phyloP scores from a whole-genome alignment of 2,797 vertebrate genomes.

The Cyprinella venusta region DNA sequence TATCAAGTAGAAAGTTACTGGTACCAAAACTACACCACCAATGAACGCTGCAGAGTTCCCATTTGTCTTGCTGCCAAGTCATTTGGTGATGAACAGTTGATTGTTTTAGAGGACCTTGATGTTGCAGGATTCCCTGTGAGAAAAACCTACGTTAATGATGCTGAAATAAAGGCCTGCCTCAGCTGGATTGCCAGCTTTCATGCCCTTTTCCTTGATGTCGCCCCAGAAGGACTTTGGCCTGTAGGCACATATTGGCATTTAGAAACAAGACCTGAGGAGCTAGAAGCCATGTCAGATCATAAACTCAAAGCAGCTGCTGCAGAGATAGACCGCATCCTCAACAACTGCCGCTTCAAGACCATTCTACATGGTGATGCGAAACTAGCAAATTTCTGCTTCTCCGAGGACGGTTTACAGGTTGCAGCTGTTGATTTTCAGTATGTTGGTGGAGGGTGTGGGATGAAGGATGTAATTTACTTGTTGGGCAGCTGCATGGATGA shows the following conservation, averaged over 20 bases:
- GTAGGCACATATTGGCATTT: slow-evolving; percentile 83
- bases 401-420: slow-evolving; percentile 66
- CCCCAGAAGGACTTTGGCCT: slow-evolving; percentile 76
- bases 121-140: slow-evolving; percentile 73
- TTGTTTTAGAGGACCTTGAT: slow-evolving; percentile 80
- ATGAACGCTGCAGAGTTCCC: slow-evolving; percentile 69
- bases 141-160: slow-evolving; percentile 72
- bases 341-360: slow-evolving; percentile 74
- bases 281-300: slow-evolving; percentile 73
- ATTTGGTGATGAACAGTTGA: slow-evolving; percentile 78
- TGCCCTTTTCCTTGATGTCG: slow-evolving; percentile 72
- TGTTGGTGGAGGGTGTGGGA: slow-evolving; percentile 79
- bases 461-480: slow-evolving; percentile 81
- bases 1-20: slow-evolving; percentile 81
- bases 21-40: slow-evolving; percentile 79
- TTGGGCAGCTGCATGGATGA: slow-evolving; percentile 79
- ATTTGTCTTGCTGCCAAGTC: slow-evolving; percentile 73
- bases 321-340: slow-evolving; percentile 74
- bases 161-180: slow-evolving; percentile 76
- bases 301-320: slow-evolving; percentile 74
- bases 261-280: slow-evolving; percentile 79
- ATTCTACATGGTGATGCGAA: slow-evolving; percentile 81
- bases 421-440: slow-evolving; percentile 83
- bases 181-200: slow-evolving; percentile 81
- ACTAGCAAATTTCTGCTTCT: slow-evolving; percentile 82